Base-by-base conservation (phyloP, 2,113 vertebrate species). In the Pica pica region DNA sequence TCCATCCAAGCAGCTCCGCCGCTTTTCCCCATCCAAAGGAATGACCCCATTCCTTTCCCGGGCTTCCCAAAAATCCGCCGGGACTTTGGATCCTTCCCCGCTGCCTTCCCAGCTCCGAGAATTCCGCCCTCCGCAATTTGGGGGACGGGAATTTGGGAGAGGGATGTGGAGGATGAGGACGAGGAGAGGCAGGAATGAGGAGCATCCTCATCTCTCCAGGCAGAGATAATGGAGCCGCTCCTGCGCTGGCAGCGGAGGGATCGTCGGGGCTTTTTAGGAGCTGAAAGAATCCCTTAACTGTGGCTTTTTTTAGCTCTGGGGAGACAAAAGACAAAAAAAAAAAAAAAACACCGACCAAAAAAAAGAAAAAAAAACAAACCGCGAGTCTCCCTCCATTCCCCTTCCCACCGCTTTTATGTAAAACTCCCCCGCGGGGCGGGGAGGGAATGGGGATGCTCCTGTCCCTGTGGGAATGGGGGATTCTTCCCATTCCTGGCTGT, bases 31-130 rank as follows among this genome's bases (percentile, higher is more conserved):
- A 13, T 8, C 41, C 52, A 2, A 13, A 10, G 64, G 33, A 27
- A 13, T 15, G 35, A 11, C 6, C 53, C 39, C 2, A 0, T 7
- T 60, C 53, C 68, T 57, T 1, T 0, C 35, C 27, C 1, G 4
- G 4, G 4, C 2, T 39, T 27, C 52, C 60, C 27, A 42, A 35
- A 61, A 64, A 63, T 2, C 26, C 1, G 0, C 37, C 17, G 44
- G 14, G 6, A 24, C 55, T 47, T 41, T 2, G 1, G 39, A 27
- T 60, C 39, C 17, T n/a, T 64, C 71, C 47, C 44, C 4, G 13
- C 44, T 53, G 33, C 64, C 52, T 52, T 67, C 30, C 56, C 35
- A 42, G 64, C 56, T 71, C 60, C 22, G 42, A 47, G 52, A 16
- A 3, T 74, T 37, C 70, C 41, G 20, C 47, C 37, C 61, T 7